These are phyloP conservation scores for Albula glossodonta DNA, from an alignment of 2,113 vertebrate genomes.

Conservation along the genomic window DNA sequence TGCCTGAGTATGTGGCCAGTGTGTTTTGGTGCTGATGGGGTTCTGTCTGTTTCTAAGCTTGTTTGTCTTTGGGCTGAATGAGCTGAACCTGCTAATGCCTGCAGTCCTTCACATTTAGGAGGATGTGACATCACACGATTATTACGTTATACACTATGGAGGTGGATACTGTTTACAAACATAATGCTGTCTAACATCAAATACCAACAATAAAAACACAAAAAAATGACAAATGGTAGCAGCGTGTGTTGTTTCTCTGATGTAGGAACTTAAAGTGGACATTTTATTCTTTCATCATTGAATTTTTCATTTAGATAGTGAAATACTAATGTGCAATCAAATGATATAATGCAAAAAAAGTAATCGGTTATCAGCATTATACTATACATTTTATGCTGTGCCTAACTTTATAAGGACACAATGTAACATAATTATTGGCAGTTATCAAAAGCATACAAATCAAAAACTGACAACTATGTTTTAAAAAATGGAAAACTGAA, in stretches of 20 bases:
- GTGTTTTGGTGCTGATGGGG: neutral
- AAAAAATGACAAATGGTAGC: conserved; percentile 29
- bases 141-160: conserved; percentile 56
- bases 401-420: neutral
- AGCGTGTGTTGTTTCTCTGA: neutral
- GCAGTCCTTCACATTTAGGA: conserved; percentile 35
- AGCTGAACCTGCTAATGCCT: conserved; percentile 27
- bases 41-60: neutral
- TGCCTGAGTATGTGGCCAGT: neutral
- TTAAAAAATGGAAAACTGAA: neutral
- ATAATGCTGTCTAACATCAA: conserved; percentile 45
- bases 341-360: too few relatives aligned
- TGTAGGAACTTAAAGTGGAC: too few relatives aligned
- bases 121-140: conserved; percentile 34
- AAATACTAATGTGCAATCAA: too few relatives aligned
- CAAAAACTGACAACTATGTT: neutral
- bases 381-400: conserved; percentile 12
- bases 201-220: conserved; percentile 62
- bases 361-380: too few relatives aligned
- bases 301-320: too few relatives aligned
- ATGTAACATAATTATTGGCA: neutral
- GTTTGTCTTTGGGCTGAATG: conserved; percentile 30
- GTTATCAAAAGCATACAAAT: too few relatives aligned
- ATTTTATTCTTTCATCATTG: too few relatives aligned
- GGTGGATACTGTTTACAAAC: conserved; percentile 49